phyloP scores from a whole-genome alignment of 2,888 invertebrate species.

The Dynastes maya region DNA sequence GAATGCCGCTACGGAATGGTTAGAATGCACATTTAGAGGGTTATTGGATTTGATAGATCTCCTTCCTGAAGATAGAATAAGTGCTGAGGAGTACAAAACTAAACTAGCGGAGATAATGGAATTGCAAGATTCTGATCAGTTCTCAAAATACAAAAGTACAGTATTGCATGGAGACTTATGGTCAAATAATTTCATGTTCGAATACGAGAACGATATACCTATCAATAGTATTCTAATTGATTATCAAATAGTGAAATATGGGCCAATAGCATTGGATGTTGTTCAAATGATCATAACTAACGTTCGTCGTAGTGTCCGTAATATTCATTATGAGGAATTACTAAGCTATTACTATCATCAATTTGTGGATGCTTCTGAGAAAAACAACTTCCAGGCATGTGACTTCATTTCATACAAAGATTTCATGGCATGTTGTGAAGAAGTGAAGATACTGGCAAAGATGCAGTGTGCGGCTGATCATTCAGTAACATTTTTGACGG shows the following conservation, averaged over 20 bases:
- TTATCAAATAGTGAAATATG: constrained; percentile 63
- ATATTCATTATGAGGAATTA: constrained; percentile 58
- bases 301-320: constrained; percentile 60
- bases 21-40: constrained; percentile 57
- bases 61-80: constrained; percentile 56
- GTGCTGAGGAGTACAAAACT: constrained; percentile 55
- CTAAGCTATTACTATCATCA: constrained; percentile 61
- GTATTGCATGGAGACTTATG: constrained; percentile 64
- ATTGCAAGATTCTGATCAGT: constrained; percentile 21
- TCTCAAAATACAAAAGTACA: constrained; percentile 54
- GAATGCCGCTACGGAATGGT: constrained; percentile 55
- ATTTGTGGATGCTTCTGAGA: constrained; percentile 49
- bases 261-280: constrained; percentile 62
- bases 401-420: constrained; percentile 48
- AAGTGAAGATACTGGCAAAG: constrained; percentile 57
- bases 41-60: constrained; percentile 58
- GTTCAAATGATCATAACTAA: constrained; percentile 62
- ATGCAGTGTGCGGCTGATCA: constrained; percentile 61
- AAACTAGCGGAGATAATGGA: constrained; percentile 51
- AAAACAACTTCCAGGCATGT: constrained; percentile 24
- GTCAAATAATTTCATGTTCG: constrained; percentile 64
- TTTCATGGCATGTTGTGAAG: constrained; percentile 56
- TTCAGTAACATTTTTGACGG: constrained; percentile 59
- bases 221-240: constrained; percentile 61
- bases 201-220: constrained; percentile 56